Percentiles rank a stretch among this genome's conserved stretches.
Evolutionary conservation across 92 coral and sea anemone genomes (phyloP).

Genomic region (Parazoanthus darwini): DNA sequence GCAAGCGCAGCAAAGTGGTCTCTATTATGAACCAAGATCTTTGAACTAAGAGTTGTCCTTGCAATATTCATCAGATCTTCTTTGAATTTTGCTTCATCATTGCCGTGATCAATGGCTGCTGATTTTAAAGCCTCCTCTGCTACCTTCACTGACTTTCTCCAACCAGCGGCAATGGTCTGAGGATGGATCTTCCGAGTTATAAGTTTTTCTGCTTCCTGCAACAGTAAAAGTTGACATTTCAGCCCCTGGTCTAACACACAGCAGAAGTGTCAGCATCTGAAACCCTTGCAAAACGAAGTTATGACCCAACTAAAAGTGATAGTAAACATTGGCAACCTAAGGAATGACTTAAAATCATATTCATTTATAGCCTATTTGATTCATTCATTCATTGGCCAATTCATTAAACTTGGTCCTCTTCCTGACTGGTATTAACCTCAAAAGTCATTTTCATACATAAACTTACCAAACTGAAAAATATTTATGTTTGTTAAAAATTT

Average conservation of each 20-base stretch:
- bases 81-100: slow-evolving; percentile 74
- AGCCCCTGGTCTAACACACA: not conserved
- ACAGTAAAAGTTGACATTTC: not conserved
- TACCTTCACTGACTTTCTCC: slow-evolving; percentile 91
- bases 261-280: too few relatives aligned
- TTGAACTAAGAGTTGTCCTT: slow-evolving; percentile 95
- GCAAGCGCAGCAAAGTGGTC: slow-evolving; percentile 97
- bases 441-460: too few relatives aligned
- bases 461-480: too few relatives aligned
- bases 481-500: too few relatives aligned
- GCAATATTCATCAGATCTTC: slow-evolving; percentile 99
- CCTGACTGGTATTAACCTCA: too few relatives aligned
- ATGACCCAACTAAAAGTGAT: too few relatives aligned
- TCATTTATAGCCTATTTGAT: too few relatives aligned
- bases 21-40: slow-evolving; percentile 91
- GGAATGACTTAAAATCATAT: too few relatives aligned
- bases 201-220: slow-evolving; percentile 96
- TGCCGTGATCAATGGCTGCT: slow-evolving; percentile 89
- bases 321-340: too few relatives aligned
- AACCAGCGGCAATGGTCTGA: slow-evolving; percentile 92
- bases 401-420: too few relatives aligned
- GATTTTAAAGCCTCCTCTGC: slow-evolving; percentile 87
- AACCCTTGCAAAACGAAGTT: too few relatives aligned
- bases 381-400: too few relatives aligned
- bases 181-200: slow-evolving; percentile 90